Conservation (phyloP, 2,888 invertebrate species). For the Furcula furcula region DNA sequence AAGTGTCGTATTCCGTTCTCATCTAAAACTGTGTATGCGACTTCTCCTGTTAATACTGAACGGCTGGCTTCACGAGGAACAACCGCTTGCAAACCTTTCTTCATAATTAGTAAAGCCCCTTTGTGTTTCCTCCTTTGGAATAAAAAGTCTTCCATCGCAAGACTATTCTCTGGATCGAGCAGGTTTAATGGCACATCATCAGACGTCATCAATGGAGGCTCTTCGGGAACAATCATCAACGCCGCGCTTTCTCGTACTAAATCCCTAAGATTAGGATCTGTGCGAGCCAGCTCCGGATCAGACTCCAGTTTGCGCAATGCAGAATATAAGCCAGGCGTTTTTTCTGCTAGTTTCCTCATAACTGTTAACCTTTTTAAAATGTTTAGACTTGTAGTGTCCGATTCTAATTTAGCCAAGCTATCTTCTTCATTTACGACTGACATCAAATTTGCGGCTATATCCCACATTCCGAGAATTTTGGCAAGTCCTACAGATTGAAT, state of each 20-base stretch:
- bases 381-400: slow-evolving; percentile 83
- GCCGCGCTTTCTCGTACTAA: slow-evolving; percentile 88
- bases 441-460: slow-evolving; percentile 81
- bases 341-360: slow-evolving; percentile 87
- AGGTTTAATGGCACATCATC: slow-evolving; percentile 86
- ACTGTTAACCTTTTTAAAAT: slow-evolving; percentile 86
- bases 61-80: slow-evolving; percentile 89
- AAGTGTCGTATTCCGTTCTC: slow-evolving; percentile 89
- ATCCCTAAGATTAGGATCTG: slow-evolving; percentile 86
- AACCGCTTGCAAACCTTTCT: slow-evolving; percentile 88
- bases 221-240: slow-evolving; percentile 85
- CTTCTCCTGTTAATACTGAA: slow-evolving; percentile 87
- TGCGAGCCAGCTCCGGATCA: slow-evolving; percentile 85
- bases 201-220: slow-evolving; percentile 82
- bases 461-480: slow-evolving; percentile 85
- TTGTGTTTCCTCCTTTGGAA: slow-evolving; percentile 80
- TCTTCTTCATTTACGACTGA: slow-evolving; percentile 79
- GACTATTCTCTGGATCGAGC: slow-evolving; percentile 85
- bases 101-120: slow-evolving; percentile 86
- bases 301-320: slow-evolving; percentile 84
- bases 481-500: slow-evolving; percentile 86
- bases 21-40: slow-evolving; percentile 88
- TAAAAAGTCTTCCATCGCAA: slow-evolving; percentile 89
- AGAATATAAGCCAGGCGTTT: slow-evolving; percentile 82
- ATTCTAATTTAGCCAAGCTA: slow-evolving; percentile 78